These are phyloP conservation scores for Dascillus cervinus DNA, from an alignment of 2,888 invertebrate species.

Conservation along the genomic window DNA sequence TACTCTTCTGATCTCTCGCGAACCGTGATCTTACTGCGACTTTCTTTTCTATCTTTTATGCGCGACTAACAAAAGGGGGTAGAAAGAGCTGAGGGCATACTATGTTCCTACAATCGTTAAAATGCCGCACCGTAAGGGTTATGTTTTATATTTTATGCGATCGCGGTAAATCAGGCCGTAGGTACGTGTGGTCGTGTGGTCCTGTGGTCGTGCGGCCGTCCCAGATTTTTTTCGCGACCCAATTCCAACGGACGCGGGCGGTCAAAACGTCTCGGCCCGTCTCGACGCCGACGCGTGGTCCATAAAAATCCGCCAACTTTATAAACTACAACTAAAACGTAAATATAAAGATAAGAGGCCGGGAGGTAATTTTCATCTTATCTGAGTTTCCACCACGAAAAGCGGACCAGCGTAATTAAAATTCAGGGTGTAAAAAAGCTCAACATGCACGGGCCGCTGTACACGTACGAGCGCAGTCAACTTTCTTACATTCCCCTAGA, in stretches of 20 bases:
- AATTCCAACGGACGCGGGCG: too few species aligned
- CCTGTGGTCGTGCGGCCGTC: too few species aligned
- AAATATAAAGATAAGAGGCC: conserved; percentile 21
- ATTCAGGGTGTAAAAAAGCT: conserved; percentile 37
- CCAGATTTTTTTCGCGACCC: too few species aligned
- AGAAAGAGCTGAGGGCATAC: conserved; percentile 8
- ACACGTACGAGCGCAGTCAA: conserved; percentile 44
- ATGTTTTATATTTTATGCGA: conserved; percentile 8
- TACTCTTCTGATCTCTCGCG: conserved; percentile 13
- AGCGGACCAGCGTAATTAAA: conserved; percentile 39
- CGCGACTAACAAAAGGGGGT: conserved; percentile 4
- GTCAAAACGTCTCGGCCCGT: too few species aligned
- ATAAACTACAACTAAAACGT: conserved; percentile 22
- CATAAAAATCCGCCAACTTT: conserved; percentile 17
- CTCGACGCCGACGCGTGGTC: too few species aligned
- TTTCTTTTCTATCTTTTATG: conserved; percentile 9
- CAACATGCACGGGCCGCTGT: conserved; percentile 39
- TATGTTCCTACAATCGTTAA: conserved; percentile 18
- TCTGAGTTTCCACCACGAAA: conserved; percentile 20
- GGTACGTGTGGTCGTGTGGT: too few species aligned
- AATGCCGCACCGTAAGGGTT: conserved; percentile 15
- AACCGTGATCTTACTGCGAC: conserved; percentile 4
- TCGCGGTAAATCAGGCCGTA: conserved; percentile 4
- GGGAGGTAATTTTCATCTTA: conserved; percentile 20
- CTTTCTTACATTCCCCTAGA: conserved; percentile 35